phyloP scores from a whole-genome alignment of 2,113 vertebrate species.

The Chlorodrepanis virens region DNA sequence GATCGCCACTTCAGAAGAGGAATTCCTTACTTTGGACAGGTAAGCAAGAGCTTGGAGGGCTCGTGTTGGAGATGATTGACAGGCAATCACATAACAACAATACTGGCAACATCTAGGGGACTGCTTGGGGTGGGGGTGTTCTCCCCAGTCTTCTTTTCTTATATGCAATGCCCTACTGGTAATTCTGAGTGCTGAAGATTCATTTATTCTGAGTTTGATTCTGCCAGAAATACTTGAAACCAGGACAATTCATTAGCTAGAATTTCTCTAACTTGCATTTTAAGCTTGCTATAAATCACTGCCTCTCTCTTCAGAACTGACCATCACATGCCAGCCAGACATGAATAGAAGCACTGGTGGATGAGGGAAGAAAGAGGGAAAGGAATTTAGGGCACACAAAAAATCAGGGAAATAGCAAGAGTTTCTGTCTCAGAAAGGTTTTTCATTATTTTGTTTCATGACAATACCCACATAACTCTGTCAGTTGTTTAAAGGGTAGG shows the following conservation, averaged over 20 bases:
- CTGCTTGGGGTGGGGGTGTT: not conserved
- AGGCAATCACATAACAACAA: not conserved
- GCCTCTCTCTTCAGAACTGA: not conserved
- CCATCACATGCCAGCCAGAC: not conserved
- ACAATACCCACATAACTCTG: not conserved
- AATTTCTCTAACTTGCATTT: not conserved
- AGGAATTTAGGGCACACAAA: not conserved
- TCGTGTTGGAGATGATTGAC: not conserved
- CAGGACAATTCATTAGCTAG: not conserved
- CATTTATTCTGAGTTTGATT: not conserved
- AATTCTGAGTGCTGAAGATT: not conserved
- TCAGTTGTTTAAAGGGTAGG: not conserved
- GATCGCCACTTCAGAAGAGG: constrained; percentile 56
- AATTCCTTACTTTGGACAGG: constrained; percentile 66
- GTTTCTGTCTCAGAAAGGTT: not conserved
- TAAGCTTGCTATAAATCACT: not conserved
- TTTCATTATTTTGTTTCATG: not conserved
- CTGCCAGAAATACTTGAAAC: not conserved
- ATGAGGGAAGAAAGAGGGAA: not conserved
- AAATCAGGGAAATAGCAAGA: not conserved
- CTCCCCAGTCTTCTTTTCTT: not conserved
- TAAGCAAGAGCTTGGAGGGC: not conserved
- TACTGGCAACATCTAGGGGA: not conserved
- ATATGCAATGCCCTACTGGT: not conserved
- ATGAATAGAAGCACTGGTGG: not conserved